Evolutionary conservation across 1,140 invertebrate genomes (phyloP).

Genomic region (Halictus rubicundus): DNA sequence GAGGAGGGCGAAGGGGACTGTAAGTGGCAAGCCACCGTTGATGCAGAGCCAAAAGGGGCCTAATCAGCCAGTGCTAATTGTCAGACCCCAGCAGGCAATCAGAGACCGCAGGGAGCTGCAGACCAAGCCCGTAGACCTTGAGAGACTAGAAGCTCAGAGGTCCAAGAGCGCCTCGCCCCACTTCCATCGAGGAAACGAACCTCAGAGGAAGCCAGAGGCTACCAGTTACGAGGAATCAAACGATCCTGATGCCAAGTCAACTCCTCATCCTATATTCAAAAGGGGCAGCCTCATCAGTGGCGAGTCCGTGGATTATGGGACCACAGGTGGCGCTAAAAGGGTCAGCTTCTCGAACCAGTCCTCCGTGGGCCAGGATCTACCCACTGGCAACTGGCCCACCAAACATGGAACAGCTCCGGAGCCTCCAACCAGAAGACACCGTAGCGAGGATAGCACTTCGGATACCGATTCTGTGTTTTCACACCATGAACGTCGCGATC

Average conservation of each 20-base stretch:
- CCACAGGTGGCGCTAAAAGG: constrained; percentile 74
- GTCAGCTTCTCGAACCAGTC: constrained; percentile 80
- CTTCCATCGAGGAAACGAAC: constrained; percentile 50
- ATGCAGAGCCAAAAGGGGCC: constrained; percentile 71
- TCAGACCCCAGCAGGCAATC: constrained; percentile 73
- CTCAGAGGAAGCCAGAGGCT: constrained; percentile 35
- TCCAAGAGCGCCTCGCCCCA: constrained; percentile 68
- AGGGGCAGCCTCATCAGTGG: constrained; percentile 79
- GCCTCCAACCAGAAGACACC: constrained; percentile 80
- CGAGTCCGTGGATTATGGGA: constrained; percentile 71
- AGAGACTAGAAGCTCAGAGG: constrained; percentile 34
- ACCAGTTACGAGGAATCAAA: constrained; percentile 60
- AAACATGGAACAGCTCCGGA: constrained; percentile 81
- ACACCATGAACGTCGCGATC: constrained; percentile 55
- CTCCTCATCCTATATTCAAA: constrained; percentile 80
- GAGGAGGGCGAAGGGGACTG: constrained; percentile 44
- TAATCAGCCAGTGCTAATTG: constrained; percentile 74
- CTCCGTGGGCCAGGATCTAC: constrained; percentile 55
- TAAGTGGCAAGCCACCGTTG: constrained; percentile 69
- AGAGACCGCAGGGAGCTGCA: constrained; percentile 55
- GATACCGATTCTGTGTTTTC: constrained; percentile 63
- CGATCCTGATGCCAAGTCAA: constrained; percentile 48
- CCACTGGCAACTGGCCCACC: constrained; percentile 78
- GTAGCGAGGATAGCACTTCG: constrained; percentile 63
- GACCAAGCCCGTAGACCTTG: constrained; percentile 25